Percentiles rank a stretch among this genome's conserved stretches.
Evolutionary conservation across 2,113 vertebrate genomes (phyloP).

Genomic region (Meles meles): DNA sequence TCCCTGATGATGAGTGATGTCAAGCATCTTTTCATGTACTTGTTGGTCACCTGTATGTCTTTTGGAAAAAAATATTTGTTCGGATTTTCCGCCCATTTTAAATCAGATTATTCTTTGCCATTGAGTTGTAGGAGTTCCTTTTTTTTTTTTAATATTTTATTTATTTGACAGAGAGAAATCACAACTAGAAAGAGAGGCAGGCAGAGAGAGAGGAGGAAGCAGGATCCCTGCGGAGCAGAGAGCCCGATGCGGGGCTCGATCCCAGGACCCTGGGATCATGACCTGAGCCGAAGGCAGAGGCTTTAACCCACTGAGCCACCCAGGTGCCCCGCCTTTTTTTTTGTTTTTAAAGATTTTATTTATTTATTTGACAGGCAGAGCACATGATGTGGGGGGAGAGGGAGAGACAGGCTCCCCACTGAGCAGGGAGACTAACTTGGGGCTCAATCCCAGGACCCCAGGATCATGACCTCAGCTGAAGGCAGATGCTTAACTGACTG

Average conservation of each 20-base stretch:
- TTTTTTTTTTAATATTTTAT: neutral
- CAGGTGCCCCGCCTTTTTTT: no score
- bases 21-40: neutral
- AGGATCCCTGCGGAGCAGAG: no score
- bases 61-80: neutral
- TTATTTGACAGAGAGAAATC: no score
- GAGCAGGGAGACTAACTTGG: neutral
- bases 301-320: no score
- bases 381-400: neutral
- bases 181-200: no score
- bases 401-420: neutral
- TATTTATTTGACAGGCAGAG: neutral
- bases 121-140: neutral
- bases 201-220: no score
- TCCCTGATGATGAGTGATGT: neutral
- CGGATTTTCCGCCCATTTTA: neutral
- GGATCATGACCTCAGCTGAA: neutral
- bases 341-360: neutral
- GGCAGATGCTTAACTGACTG: neutral
- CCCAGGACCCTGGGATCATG: no score
- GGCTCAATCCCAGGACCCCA: neutral
- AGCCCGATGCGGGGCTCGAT: no score
- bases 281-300: no score
- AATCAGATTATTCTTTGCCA: neutral
- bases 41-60: neutral